Evolutionary conservation across 2,797 vertebrate genomes (phyloP).

Genomic region (Crenichthys baileyi): DNA sequence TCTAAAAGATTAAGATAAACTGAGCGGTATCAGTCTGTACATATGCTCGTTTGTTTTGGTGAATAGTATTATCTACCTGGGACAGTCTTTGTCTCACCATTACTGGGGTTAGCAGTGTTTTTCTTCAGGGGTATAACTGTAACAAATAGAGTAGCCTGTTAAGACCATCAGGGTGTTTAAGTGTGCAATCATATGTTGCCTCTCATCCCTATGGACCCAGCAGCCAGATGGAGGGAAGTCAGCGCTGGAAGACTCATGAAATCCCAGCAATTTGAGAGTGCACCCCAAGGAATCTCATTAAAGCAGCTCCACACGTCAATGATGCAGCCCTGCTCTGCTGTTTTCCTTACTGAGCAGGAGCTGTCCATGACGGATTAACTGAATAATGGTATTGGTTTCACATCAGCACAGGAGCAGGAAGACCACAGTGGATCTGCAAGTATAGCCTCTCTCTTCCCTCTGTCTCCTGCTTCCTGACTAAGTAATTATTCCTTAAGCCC

Average conservation of each 20-base stretch:
- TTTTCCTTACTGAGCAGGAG: conserved; percentile 58
- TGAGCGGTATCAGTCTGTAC: not conserved
- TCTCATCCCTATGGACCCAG: conserved; percentile 60
- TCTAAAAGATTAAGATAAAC: not conserved
- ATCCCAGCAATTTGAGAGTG: conserved; percentile 65
- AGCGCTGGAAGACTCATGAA: conserved; percentile 66
- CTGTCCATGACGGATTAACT: conserved; percentile 68
- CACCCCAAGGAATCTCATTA: conserved; percentile 77
- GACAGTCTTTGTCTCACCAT: conserved; percentile 7
- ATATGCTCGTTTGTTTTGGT: no score
- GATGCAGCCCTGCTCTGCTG: conserved; percentile 57
- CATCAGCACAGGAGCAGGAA: conserved; percentile 74
- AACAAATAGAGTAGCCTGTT: conserved; percentile 67
- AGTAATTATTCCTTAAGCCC: conserved; percentile 80
- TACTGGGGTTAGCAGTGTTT: not conserved
- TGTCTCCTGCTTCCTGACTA: conserved; percentile 53
- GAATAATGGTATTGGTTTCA: conserved; percentile 84
- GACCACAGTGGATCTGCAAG: conserved; percentile 70
- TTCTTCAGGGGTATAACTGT: conserved; percentile 27
- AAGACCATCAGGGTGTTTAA: conserved; percentile 66
- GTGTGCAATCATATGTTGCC: conserved; percentile 73
- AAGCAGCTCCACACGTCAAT: conserved; percentile 66
- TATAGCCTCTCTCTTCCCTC: conserved; percentile 47
- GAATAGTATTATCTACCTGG: not conserved
- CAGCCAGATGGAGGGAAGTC: conserved; percentile 50